phyloP scores from a whole-genome alignment of 1,140 invertebrate genomes.

The Macrostomum lignano region DNA sequence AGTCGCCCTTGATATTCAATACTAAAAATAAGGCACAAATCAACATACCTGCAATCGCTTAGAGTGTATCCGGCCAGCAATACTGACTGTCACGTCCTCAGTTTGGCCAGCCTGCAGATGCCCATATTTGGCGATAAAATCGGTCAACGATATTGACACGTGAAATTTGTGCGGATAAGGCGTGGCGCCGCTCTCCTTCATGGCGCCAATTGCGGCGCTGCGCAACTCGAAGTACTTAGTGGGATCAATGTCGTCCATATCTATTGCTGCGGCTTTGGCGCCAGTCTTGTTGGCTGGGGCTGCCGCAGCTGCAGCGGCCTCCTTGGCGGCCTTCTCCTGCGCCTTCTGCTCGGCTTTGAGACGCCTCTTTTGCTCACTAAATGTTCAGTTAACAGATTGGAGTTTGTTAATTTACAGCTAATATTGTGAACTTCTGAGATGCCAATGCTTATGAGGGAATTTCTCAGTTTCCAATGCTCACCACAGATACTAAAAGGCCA shows the following conservation, averaged over 20 bases:
- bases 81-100: conserved; percentile 39
- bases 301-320: no score
- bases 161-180: conserved; percentile 98
- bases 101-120: conserved; percentile 32
- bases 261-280: conserved; percentile 7
- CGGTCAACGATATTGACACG: conserved; percentile 55
- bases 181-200: conserved; percentile 42
- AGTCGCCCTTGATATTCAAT: no score
- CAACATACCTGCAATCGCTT: conserved; percentile 4
- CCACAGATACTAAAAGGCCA: no score
- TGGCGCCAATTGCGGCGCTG: conserved; percentile 39
- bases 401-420: no score
- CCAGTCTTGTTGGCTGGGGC: no score
- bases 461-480: no score
- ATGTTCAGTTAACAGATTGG: not conserved
- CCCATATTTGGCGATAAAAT: conserved; percentile 61
- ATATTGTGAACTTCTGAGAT: no score
- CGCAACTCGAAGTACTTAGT: conserved; percentile 72
- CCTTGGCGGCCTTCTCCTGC: conserved; percentile 46
- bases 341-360: conserved; percentile 66
- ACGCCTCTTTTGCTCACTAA: conserved; percentile 61
- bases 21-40: no score
- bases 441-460: no score
- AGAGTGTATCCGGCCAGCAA: conserved; percentile 34
- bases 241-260: conserved; percentile 66